These are phyloP conservation scores for Lonchura striata DNA, from an alignment of 2,113 vertebrate species.

Conservation along the genomic window DNA sequence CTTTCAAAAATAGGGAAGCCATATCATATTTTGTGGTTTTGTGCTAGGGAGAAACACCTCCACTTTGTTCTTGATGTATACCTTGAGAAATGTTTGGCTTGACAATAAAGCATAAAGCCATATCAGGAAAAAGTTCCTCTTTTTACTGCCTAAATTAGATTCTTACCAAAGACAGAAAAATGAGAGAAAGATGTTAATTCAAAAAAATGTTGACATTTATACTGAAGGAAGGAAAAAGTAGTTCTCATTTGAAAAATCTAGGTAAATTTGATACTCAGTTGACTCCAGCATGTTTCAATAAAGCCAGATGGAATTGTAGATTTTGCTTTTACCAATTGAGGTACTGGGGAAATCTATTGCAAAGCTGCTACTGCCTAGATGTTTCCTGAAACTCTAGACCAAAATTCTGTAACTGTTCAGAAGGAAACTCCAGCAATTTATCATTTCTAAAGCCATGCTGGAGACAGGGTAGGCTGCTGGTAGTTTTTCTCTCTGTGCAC, in stretches of 20 bases:
- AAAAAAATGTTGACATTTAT: neutral
- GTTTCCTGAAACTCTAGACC: neutral
- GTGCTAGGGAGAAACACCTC: neutral
- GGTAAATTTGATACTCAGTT: neutral
- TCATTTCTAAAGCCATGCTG: neutral
- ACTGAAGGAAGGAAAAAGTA: neutral
- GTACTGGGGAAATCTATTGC: neutral
- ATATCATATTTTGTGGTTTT: neutral
- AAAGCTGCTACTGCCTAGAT: neutral
- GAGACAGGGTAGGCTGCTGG: neutral
- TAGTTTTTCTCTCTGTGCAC: neutral
- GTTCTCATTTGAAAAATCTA: neutral
- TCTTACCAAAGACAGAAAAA: neutral
- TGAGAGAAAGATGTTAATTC: neutral
- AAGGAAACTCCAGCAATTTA: neutral
- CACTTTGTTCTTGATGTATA: neutral
- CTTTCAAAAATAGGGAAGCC: neutral
- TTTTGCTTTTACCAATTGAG: neutral
- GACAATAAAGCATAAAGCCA: neutral
- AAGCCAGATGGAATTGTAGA: neutral
- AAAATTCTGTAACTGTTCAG: neutral
- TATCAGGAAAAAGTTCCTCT: neutral
- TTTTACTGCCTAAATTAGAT: neutral
- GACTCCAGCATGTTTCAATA: neutral
- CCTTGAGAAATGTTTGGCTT: neutral